Base-by-base conservation (phyloP, 2,113 vertebrate genomes). In the Apaloderma vittatum region DNA sequence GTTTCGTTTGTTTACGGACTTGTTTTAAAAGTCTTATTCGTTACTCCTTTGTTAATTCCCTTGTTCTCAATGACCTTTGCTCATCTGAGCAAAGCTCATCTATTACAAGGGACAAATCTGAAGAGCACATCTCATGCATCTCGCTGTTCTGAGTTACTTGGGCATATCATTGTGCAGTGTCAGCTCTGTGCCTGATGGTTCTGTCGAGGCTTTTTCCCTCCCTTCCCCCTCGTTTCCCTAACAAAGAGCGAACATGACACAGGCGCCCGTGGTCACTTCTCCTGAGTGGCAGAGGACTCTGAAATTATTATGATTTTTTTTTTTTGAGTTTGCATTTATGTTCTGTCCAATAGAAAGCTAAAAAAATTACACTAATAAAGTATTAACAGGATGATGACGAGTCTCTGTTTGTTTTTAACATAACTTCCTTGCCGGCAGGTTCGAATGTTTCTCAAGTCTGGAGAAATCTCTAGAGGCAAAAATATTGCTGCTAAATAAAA, bases 341-440 rank as follows among this genome's bases (percentile, higher is more conserved):
- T 99, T 99, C 98, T 99, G 98, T 99, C 98, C 94, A 98, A 98
- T 98, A 98, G 98, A 99, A 98, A 98, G 92, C 97, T 98, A 96
- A 98, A 98, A 98, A 98, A 97, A 98, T 98, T 98, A 99, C 99
- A 99, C 99, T 99, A 99, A 99, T 99, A 99, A 99, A 99, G 98
- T 99, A 98, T 98, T 99, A 99, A 99, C 98, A 99, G 97, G 97
- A 98, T 98, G 98, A 58, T 71, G 72, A 55, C 66, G 91, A 89
- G 81, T 97, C 95, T 97, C 76, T 77, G 17, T 77, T 95, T 79
- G 19, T 85, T 92, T 87, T 65, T 59, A 45, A 76, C 76, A n/a
- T 63, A 68, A 55, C 34, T 85, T 89, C 59, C 54, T 72, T 11
- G 3, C 22, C 49, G 40, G 32, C 40, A 55, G 65, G 16, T 70